A percentile compares a stretch with the other conserved stretches of the same genome.
Evolutionary conservation across 2,888 invertebrate genomes (phyloP).

Genomic region (Oscheius myriophilus): DNA sequence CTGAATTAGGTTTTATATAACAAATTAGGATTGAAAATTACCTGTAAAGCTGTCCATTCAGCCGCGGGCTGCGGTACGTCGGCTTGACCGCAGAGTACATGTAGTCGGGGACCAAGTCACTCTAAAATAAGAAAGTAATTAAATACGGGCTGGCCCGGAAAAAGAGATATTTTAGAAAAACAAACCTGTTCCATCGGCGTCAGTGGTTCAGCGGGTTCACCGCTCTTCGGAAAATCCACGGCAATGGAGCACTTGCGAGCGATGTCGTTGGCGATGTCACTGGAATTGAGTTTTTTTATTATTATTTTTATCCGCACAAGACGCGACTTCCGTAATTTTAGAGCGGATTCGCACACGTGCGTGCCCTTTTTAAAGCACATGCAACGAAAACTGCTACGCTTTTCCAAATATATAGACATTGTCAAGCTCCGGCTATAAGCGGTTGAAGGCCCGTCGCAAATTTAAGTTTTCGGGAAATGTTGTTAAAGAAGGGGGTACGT

Average conservation of each 20-base stretch:
- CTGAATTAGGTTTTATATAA: slow-evolving; percentile 8
- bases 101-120: slow-evolving; percentile 53
- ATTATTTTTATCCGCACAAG: too few species aligned
- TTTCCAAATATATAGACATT: too few species aligned
- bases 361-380: too few species aligned
- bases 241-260: slow-evolving; percentile 63
- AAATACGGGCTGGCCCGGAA: background rate
- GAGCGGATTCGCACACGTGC: too few species aligned
- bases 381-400: too few species aligned
- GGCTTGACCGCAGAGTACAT: slow-evolving; percentile 53
- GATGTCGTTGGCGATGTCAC: slow-evolving; percentile 48
- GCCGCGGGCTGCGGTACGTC: slow-evolving; percentile 62
- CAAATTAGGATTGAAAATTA: slow-evolving; percentile 6
- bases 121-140: background rate
- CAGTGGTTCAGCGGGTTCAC: slow-evolving; percentile 59
- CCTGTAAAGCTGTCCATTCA: slow-evolving; percentile 69
- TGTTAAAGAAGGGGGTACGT: too few species aligned
- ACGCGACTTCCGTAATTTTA: too few species aligned
- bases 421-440: too few species aligned
- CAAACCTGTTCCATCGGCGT: slow-evolving; percentile 36
- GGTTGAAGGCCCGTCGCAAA: too few species aligned
- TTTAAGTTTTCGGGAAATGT: too few species aligned
- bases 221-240: slow-evolving; percentile 72
- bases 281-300: slow-evolving; percentile 16
- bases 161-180: background rate